Evolutionary conservation across 2,888 invertebrate genomes (phyloP).

Genomic region (Scrobipalpa costella): DNA sequence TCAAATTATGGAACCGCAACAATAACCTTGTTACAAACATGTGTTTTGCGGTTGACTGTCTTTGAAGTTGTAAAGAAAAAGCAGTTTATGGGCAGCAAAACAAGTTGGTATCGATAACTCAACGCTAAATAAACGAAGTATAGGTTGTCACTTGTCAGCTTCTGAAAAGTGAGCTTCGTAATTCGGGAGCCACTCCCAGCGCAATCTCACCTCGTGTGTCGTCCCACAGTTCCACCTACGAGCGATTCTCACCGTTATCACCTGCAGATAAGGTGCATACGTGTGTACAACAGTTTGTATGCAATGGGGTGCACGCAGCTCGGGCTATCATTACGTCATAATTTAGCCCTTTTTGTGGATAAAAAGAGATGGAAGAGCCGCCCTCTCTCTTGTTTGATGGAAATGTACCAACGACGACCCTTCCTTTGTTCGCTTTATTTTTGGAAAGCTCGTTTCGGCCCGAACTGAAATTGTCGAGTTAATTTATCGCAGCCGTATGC

Average conservation of each 20-base stretch:
- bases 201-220: not conserved
- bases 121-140: too few species aligned
- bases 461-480: slow-evolving; percentile 22
- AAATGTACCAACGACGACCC: slow-evolving; percentile 44
- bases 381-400: slow-evolving; percentile 45
- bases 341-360: slow-evolving; percentile 59
- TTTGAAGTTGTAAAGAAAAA: too few species aligned
- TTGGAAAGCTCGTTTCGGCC: slow-evolving; percentile 36
- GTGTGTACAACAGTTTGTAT: slow-evolving; percentile 20
- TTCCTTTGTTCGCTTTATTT: slow-evolving; percentile 55
- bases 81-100: too few species aligned
- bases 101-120: too few species aligned
- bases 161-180: slow-evolving; percentile 5
- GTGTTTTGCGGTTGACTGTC: too few species aligned
- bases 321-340: slow-evolving; percentile 66
- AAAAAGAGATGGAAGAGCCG: slow-evolving; percentile 37
- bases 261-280: slow-evolving; percentile 35
- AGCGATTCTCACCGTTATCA: slow-evolving; percentile 39
- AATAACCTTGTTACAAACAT: too few species aligned
- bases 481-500: slow-evolving; percentile 18
- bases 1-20: too few species aligned
- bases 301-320: slow-evolving; percentile 48
- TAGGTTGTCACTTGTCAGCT: slow-evolving; percentile 2
- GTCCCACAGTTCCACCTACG: too few species aligned
- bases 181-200: slow-evolving; percentile 27